Evolutionary conservation across 2,888 invertebrate genomes (phyloP).

Genomic region (Allygus modestus): DNA sequence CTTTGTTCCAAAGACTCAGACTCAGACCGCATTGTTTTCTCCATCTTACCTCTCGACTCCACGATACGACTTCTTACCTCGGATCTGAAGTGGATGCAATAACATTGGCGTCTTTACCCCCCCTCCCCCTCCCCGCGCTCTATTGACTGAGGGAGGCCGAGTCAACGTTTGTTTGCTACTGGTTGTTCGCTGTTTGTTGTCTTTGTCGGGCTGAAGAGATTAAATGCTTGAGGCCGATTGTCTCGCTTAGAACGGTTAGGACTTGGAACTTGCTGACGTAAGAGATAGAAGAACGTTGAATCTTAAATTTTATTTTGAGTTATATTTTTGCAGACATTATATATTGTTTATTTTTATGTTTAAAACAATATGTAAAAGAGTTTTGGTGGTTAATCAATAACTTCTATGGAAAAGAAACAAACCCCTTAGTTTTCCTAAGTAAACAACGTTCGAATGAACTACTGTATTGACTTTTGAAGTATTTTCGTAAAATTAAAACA

Average conservation of each 20-base stretch:
- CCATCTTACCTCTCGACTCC: slow-evolving; percentile 4
- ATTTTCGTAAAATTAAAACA: too few species aligned
- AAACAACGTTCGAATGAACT: too few species aligned
- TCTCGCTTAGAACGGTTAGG: not conserved
- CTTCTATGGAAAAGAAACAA: too few species aligned
- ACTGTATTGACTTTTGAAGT: too few species aligned
- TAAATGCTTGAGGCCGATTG: not conserved
- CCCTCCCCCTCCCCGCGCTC: not conserved
- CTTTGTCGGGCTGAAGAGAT: slow-evolving; percentile 24
- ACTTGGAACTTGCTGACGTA: too few species aligned
- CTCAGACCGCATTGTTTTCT: not conserved
- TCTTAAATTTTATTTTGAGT: too few species aligned
- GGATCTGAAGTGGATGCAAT: slow-evolving; percentile 30
- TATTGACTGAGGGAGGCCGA: not conserved
- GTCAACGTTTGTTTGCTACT: not conserved
- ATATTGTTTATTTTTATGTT: too few species aligned
- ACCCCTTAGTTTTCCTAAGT: too few species aligned
- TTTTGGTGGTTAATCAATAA: too few species aligned
- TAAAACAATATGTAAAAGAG: too few species aligned
- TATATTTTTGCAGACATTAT: too few species aligned
- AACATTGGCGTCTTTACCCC: not conserved
- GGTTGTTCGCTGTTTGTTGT: slow-evolving; percentile 29
- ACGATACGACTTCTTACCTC: slow-evolving; percentile 31
- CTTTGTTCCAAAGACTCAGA: not conserved
- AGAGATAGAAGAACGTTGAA: too few species aligned